Evolutionary conservation across 23 tunicate species (phyloP).

Genomic region (Corella eumyota): DNA sequence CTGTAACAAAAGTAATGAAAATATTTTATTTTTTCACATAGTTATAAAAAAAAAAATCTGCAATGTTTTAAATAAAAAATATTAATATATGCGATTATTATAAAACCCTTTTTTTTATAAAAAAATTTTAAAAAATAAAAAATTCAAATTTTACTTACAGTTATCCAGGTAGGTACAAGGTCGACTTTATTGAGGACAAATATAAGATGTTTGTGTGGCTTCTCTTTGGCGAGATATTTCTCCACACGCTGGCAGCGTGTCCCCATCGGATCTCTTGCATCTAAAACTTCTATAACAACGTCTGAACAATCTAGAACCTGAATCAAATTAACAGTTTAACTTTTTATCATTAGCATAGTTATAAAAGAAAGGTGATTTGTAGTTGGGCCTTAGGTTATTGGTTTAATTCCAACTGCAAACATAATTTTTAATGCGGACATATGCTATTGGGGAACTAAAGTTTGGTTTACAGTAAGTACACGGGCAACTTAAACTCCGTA

Average conservation of each 20-base stretch:
- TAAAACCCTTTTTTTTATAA: not conserved
- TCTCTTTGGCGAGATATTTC: constrained; percentile 75
- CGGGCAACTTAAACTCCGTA: no score
- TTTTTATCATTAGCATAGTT: not conserved
- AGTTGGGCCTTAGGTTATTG: no score
- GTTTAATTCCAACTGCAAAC: no score
- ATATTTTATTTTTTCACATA: not conserved
- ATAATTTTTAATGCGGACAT: no score
- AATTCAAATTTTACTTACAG: no score
- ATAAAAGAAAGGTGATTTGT: no score
- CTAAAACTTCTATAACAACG: constrained; percentile 88
- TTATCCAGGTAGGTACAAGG: constrained; percentile 86
- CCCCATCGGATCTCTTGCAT: constrained; percentile 94
- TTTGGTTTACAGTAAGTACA: no score
- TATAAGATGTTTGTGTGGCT: constrained; percentile 93
- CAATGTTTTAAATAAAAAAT: no score
- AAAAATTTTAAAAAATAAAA: no score
- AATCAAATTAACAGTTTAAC: not conserved
- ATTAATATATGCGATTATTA: not conserved
- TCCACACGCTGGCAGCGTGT: constrained; percentile 84
- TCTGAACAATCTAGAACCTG: constrained; percentile 92
- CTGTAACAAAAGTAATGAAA: constrained; percentile 13
- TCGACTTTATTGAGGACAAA: constrained; percentile 92
- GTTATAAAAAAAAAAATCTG: not conserved
- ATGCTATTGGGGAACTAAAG: no score